These are phyloP conservation scores for Rutilus rutilus DNA, from an alignment of 2,113 vertebrate genomes.

Conservation along the genomic window DNA sequence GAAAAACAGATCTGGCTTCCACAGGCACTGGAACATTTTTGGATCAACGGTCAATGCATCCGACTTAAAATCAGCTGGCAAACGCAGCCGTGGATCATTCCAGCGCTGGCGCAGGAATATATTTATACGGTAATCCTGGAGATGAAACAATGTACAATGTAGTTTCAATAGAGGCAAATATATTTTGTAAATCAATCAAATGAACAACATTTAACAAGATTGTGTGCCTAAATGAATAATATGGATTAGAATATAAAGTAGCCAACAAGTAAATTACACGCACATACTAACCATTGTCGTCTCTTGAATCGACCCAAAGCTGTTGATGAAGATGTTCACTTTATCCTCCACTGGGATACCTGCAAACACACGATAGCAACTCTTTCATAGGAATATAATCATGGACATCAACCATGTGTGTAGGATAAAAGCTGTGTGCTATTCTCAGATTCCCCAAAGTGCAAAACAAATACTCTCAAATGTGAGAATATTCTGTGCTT, in stretches of 20 bases:
- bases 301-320: constrained; percentile 97
- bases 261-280: neutral
- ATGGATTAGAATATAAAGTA: neutral
- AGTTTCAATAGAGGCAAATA: neutral
- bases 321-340: constrained; percentile 98
- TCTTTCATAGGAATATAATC: neutral
- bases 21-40: constrained; percentile 97
- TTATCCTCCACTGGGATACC: constrained; percentile 94
- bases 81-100: constrained; percentile 93
- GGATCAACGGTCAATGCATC: constrained; percentile 92
- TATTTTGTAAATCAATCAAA: neutral
- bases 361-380: constrained; percentile 65
- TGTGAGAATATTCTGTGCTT: neutral
- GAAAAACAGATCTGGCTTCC: constrained; percentile 98
- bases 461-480: neutral
- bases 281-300: constrained; percentile 87
- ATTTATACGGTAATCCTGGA: constrained; percentile 94
- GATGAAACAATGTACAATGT: neutral
- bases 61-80: constrained; percentile 91
- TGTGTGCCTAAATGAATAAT: neutral
- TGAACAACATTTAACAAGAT: neutral
- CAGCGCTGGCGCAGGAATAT: constrained; percentile 96
- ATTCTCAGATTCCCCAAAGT: constrained; percentile 6
- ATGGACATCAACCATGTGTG: constrained; percentile 22
- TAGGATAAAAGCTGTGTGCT: neutral